A percentile compares a stretch with the other conserved stretches of the same genome.
phyloP scores from a whole-genome alignment of 2,113 vertebrate species.

The Ctenomys sociabilis region DNA sequence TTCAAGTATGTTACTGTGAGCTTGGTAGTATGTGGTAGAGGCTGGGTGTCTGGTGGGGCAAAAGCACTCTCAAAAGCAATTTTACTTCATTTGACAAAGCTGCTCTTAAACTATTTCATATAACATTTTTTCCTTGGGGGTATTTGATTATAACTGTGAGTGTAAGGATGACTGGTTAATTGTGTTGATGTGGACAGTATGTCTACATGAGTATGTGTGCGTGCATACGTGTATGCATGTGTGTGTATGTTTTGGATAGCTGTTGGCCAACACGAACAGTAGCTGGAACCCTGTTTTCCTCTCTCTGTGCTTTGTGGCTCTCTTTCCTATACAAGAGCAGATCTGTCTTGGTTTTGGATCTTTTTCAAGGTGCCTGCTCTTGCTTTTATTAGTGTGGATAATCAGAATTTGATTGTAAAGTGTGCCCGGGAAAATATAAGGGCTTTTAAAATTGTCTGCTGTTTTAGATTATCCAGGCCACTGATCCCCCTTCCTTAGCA shows the following conservation, averaged over 20 bases:
- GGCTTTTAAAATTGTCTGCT: conserved; percentile 78
- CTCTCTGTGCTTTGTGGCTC: background rate
- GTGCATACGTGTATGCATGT: background rate
- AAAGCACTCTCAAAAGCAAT: background rate
- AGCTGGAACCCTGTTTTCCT: background rate
- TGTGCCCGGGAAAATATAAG: conserved; percentile 68
- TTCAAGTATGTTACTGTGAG: background rate
- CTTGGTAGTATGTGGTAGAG: background rate
- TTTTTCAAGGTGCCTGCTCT: conserved; percentile 72
- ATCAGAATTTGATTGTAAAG: conserved; percentile 79
- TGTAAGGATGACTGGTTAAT: background rate
- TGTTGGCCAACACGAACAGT: background rate
- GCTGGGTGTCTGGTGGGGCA: background rate
- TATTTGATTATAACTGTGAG: background rate
- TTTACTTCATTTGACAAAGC: background rate
- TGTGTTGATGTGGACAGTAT: background rate
- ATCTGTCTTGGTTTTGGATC: background rate
- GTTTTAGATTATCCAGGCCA: conserved; percentile 79
- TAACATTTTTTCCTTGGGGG: background rate
- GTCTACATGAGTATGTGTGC: background rate
- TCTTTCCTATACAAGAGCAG: background rate
- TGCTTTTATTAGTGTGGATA: conserved; percentile 74
- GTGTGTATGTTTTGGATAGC: background rate
- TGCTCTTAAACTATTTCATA: background rate
- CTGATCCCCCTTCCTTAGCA: conserved; percentile 69